Conservation (phyloP, 1,140 invertebrate species). For the Drosophila nigrodunni region DNA sequence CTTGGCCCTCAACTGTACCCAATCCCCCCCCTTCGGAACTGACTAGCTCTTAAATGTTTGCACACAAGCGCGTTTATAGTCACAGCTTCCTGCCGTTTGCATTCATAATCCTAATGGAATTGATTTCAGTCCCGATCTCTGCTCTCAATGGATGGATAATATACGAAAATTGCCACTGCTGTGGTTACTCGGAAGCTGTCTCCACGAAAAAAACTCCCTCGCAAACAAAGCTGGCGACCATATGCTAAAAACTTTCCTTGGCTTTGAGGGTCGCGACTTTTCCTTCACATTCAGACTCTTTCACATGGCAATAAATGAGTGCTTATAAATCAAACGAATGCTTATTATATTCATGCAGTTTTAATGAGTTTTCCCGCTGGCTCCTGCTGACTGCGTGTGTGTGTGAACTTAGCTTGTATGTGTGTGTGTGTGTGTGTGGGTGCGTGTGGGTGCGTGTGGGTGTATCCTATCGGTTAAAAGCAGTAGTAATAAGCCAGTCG, state of each 20-base stretch:
- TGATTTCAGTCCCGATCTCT: slow-evolving; percentile 61
- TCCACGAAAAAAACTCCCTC: slow-evolving; percentile 28
- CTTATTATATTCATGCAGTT: slow-evolving; percentile 81
- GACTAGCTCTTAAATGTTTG: slow-evolving; percentile 68
- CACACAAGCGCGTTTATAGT: slow-evolving; percentile 81
- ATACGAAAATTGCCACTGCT: slow-evolving; percentile 65
- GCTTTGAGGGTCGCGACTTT: slow-evolving; percentile 28
- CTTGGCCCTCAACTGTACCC: slow-evolving; percentile 36
- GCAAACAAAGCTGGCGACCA: slow-evolving; percentile 49
- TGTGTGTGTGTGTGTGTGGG: slow-evolving; percentile 23
- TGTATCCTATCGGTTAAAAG: slow-evolving; percentile 13
- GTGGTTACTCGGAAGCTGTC: slow-evolving; percentile 65
- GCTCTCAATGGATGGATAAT: slow-evolving; percentile 66
- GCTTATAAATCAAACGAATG: slow-evolving; percentile 80
- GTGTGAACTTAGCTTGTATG: slow-evolving; percentile 15
- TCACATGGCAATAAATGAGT: slow-evolving; percentile 61
- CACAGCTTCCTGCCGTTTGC: slow-evolving; percentile 74
- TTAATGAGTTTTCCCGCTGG: slow-evolving; percentile 71
- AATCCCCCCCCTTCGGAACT: not conserved
- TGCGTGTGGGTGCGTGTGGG: slow-evolving; percentile 17
- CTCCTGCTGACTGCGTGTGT: slow-evolving; percentile 4
- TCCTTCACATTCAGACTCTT: slow-evolving; percentile 9
- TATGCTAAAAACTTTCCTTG: slow-evolving; percentile 56
- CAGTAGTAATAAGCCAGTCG: slow-evolving; percentile 58
- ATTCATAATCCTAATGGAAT: slow-evolving; percentile 83